Conservation (phyloP, 1,140 invertebrate genomes). For the Solenopsis invicta region DNA sequence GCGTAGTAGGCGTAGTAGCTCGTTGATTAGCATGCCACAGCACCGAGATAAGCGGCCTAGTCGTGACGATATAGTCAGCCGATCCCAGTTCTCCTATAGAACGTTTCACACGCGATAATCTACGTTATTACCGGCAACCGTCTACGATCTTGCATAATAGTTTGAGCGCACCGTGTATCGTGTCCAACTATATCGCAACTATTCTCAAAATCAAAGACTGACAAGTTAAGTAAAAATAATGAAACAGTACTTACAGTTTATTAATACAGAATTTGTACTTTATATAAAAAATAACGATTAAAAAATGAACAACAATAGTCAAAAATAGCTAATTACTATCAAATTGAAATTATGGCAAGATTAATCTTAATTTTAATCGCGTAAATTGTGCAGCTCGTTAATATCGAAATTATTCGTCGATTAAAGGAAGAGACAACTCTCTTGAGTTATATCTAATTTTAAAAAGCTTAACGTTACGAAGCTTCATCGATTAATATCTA, state of each 20-base stretch:
- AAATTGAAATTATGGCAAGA: neutral
- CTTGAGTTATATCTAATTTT: neutral
- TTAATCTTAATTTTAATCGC: neutral
- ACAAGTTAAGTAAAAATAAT: slow-evolving; percentile 7
- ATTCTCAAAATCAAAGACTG: neutral
- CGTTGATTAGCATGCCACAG: slow-evolving; percentile 80
- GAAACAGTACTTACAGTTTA: neutral
- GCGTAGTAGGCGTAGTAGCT: slow-evolving; percentile 68
- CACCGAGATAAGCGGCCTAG: slow-evolving; percentile 79
- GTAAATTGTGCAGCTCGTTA: neutral
- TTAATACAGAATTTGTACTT: neutral
- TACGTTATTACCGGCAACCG: slow-evolving; percentile 58
- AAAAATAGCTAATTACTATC: neutral
- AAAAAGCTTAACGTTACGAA: neutral
- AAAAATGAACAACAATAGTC: neutral
- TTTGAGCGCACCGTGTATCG: neutral
- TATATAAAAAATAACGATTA: neutral
- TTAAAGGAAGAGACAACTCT: neutral
- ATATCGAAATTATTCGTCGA: neutral
- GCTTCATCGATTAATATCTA: neutral
- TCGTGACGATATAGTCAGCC: slow-evolving; percentile 77
- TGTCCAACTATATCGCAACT: neutral
- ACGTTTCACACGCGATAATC: slow-evolving; percentile 71
- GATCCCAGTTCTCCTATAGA: slow-evolving; percentile 68
- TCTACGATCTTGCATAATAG: slow-evolving; percentile 37